phyloP scores from a whole-genome alignment of 1,140 invertebrate genomes.

The Colletes gigas region DNA sequence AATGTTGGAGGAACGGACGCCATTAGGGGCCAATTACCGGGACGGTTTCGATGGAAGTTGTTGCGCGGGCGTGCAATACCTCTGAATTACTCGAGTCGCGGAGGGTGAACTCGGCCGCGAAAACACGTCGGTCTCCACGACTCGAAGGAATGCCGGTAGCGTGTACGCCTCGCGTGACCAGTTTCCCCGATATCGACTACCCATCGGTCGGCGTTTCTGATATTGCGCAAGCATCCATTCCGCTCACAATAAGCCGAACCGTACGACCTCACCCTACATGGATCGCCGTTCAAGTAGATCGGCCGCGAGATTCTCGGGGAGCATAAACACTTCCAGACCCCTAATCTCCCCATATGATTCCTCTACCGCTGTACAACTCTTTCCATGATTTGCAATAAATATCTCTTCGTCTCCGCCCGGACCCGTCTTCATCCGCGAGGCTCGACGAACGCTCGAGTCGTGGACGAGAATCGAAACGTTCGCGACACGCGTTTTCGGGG shows the following conservation, averaged over 20 bases:
- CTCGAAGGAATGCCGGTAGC: conserved; percentile 55
- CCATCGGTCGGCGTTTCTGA: conserved; percentile 60
- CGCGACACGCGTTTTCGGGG: background rate
- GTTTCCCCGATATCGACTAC: conserved; percentile 60
- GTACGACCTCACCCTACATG: conserved; percentile 45
- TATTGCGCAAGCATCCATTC: conserved; percentile 63
- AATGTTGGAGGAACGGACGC: conserved; percentile 18
- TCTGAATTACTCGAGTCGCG: background rate
- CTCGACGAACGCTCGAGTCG: background rate
- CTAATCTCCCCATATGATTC: background rate
- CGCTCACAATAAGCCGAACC: conserved; percentile 46
- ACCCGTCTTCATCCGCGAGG: background rate
- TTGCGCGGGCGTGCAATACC: conserved; percentile 22
- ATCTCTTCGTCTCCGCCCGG: background rate
- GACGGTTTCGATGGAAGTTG: conserved; percentile 37
- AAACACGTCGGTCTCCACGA: conserved; percentile 49
- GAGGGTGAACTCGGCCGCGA: conserved; percentile 42
- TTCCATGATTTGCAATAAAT: conserved; percentile 10
- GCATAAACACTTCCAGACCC: conserved; percentile 1
- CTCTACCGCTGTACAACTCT: background rate
- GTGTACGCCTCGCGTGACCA: conserved; percentile 63
- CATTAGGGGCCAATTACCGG: conserved; percentile 44
- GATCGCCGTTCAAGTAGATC: conserved; percentile 28
- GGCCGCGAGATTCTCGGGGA: conserved; percentile 9
- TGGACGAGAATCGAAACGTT: background rate